Evolutionary conservation across 2,797 vertebrate species (phyloP), one percentile per base, ranked within the genome.

Genomic region (Xenentodon cancila): DNA sequence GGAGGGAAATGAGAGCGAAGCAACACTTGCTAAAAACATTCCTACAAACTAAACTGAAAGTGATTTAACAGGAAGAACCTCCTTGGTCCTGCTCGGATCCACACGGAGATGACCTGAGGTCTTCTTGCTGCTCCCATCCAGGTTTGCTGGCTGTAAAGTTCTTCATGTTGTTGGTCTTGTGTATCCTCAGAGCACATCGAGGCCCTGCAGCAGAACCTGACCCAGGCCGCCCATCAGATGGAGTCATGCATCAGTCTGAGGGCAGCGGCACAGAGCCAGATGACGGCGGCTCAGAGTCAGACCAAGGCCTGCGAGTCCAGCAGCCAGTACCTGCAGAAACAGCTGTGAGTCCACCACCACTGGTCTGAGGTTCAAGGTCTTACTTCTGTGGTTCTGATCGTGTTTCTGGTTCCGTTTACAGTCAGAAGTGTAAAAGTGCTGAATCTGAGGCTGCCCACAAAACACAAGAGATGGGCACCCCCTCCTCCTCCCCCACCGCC

Each of bases 281-380:
- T 67, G 75, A 0, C 2, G 30, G 91, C 88, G 0, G 91, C 91
- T 0, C 78, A 91, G 76, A 88, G 66, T 44, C 60, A 87, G 57
- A 87, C 37, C 17, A 75, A 50, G 22, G 84, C 51, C 76, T 93
- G 92, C 32, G 21, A 86, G 59, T 74, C 76, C 68, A 53, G 19
- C 1, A 54, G 70, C 64, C 52, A 84, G 70, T 85, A 67, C 60
- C 43, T 89, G 63, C 48, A 91, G 48, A 93, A 81, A 59, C 84
- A 93, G 77, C 82, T 93, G 92, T 94, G 81, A 93, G 92, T 89
- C 58, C 20, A 2, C 34, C 3, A 13, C 30, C 16, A 2, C 20
- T 0, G 34, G 21, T 34, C 20, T 52, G 42, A 22, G 9, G n/a
- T 18, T 20, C 4, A 5, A 6, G 21, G 3, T 25, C 25, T 25